These are phyloP conservation scores for Chaenodraco wilsoni DNA, from an alignment of 2,797 vertebrate genomes.

Conservation along the genomic window DNA sequence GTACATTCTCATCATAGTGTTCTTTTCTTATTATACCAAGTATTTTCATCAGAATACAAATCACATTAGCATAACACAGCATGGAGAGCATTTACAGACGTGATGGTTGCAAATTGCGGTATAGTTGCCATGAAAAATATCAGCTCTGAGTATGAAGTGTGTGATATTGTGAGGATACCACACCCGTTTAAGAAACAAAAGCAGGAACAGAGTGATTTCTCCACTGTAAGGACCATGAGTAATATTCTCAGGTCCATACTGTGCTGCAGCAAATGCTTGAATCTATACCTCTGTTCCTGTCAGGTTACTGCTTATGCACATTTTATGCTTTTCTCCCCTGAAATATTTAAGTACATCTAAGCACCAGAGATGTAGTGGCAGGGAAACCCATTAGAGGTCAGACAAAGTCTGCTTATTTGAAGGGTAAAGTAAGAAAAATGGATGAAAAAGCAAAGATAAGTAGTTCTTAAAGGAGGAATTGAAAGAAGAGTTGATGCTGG, in stretches of 20 bases:
- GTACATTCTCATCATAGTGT: no score
- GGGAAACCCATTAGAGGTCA: slow-evolving; percentile 10
- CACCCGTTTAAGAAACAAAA: slow-evolving; percentile 13
- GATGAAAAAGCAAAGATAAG: slow-evolving; percentile 11
- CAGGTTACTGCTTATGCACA: background rate
- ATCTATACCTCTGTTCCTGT: background rate
- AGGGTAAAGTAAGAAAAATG: background rate
- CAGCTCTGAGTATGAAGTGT: slow-evolving; percentile 23
- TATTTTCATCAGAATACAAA: slow-evolving; percentile 22
- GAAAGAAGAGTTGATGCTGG: slow-evolving; percentile 12
- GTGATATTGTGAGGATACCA: slow-evolving; percentile 12
- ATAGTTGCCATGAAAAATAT: slow-evolving; percentile 1
- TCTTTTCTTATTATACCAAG: background rate
- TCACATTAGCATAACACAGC: slow-evolving; percentile 33
- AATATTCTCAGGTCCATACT: background rate
- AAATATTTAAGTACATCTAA: slow-evolving; percentile 6
- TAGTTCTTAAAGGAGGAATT: slow-evolving; percentile 6
- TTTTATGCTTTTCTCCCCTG: background rate
- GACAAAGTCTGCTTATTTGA: slow-evolving; percentile 8
- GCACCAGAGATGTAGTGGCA: background rate
- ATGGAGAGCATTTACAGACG: slow-evolving; percentile 8
- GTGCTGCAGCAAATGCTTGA: background rate
- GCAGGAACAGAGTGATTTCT: background rate
- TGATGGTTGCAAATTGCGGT: slow-evolving; percentile 15
- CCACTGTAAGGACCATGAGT: background rate